Conservation (phyloP, 2,113 vertebrate genomes). For the Corythaeola cristata region DNA sequence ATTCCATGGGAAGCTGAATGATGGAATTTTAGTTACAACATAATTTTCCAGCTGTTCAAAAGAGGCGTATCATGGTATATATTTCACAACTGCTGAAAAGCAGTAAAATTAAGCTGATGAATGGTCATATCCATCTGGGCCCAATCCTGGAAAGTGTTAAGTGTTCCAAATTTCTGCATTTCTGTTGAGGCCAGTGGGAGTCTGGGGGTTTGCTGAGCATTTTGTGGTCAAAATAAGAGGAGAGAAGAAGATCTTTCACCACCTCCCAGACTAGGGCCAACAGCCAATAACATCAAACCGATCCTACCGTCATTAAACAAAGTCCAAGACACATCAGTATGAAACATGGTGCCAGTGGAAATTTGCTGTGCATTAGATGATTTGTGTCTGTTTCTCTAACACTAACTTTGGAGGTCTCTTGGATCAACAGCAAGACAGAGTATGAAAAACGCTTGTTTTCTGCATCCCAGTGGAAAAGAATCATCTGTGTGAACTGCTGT, state of each 20-base stretch:
- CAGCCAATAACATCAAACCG: background rate
- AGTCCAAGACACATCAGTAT: background rate
- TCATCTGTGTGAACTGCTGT: background rate
- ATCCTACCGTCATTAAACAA: background rate
- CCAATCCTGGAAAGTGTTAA: background rate
- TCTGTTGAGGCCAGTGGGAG: background rate
- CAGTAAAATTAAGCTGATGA: slow-evolving; percentile 54
- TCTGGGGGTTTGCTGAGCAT: background rate
- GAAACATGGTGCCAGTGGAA: background rate
- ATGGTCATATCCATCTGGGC: background rate
- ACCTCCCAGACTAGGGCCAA: background rate
- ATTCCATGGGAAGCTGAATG: slow-evolving; percentile 45
- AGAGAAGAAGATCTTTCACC: background rate
- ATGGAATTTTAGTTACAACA: slow-evolving; percentile 48
- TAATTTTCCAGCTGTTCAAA: slow-evolving; percentile 61
- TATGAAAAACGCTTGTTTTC: background rate
- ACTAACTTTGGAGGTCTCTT: background rate
- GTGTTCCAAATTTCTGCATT: background rate
- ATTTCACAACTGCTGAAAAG: slow-evolving; percentile 51
- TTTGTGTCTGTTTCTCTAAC: slow-evolving; percentile 13
- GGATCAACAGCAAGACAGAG: background rate
- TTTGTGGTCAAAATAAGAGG: background rate
- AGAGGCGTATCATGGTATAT: slow-evolving; percentile 9
- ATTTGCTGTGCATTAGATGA: background rate
- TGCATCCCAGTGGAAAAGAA: background rate